Evolutionary conservation across 2,888 invertebrate species (phyloP).

Genomic region (Barypeithes pellucidus): DNA sequence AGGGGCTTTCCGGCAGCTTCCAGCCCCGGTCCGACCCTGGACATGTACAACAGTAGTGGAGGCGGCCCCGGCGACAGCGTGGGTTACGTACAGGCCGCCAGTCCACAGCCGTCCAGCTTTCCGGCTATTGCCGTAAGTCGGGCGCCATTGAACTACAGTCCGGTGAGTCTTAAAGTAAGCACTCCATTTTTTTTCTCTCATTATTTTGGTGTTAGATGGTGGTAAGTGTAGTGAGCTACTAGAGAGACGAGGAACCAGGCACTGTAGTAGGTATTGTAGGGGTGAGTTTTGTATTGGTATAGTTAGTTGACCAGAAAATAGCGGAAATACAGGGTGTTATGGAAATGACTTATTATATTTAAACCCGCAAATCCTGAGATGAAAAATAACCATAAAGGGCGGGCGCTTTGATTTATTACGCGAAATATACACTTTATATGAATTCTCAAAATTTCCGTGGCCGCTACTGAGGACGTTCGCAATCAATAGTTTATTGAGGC

Average conservation of each 20-base stretch:
- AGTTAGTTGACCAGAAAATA: background rate
- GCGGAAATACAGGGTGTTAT: no score
- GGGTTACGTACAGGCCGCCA: constrained; percentile 97
- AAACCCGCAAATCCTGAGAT: no score
- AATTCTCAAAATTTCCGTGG: no score
- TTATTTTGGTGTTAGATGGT: constrained; percentile 37
- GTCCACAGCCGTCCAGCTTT: constrained; percentile 97
- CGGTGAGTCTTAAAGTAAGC: constrained; percentile 77
- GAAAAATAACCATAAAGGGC: no score
- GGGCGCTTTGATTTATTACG: no score
- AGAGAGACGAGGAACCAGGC: background rate
- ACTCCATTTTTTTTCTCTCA: constrained; percentile 19
- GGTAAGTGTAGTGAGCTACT: constrained; percentile 27
- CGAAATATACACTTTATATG: no score
- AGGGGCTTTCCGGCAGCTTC: constrained; percentile 93
- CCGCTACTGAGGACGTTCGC: no score
- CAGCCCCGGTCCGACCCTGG: constrained; percentile 93
- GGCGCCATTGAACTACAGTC: constrained; percentile 94
- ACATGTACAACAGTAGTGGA: constrained; percentile 88
- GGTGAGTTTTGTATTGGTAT: background rate
- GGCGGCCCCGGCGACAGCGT: constrained; percentile 80
- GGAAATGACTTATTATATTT: no score
- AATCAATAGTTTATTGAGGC: no score
- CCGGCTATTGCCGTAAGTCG: constrained; percentile 95
- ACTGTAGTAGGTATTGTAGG: background rate